Base-by-base conservation (phyloP, 2,888 invertebrate species). In the Lacanobia oleracea region DNA sequence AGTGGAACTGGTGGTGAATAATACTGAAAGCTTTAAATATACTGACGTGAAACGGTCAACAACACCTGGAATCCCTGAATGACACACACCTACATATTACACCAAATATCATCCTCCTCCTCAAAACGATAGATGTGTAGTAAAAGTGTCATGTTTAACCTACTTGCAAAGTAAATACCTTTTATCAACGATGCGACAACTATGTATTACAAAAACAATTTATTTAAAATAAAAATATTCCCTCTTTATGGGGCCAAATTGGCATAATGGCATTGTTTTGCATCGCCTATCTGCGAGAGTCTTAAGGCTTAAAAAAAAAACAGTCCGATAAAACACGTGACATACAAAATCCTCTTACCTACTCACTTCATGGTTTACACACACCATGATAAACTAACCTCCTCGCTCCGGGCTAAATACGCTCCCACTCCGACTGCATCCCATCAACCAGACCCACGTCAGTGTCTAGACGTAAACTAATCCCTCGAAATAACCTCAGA, bases 401-500 rank as follows among this genome's bases (percentile, higher is more conserved):
- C 54, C 63, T n/a, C 45, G 67, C 72, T 67, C 54, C 63, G 21
- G 50, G 67, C 72, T 67, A 71, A 67, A 72, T 73, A 66, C 63
- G 18, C 62, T 62, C 57, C 73, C 21, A 33, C 50, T 68, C 56
- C 1, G 33, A 56, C 48, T 74, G 56, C 64, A 68, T 18, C 63
- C 5, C 43, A 50, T 73, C 79, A 63, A 10, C 18, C 50, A 79
- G 48, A 56, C 56, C n/a, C 56, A 78, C 84, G 77, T 75, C 79
- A 77, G 16, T 63, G 86, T 77, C 85, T 85, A 84, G 84, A 84
- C 85, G 64, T 60, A 76, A 72, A 61, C 63, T 23, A 40, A 61
- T 33, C 40, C 60, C 61, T 71, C 57, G 18, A 43, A 60, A 68
- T 81, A 68, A 71, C 65, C 51, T 45, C 40, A 63, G 64, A 72